Conservation (phyloP, 1,140 invertebrate genomes). For the Drosophila busckii region DNA sequence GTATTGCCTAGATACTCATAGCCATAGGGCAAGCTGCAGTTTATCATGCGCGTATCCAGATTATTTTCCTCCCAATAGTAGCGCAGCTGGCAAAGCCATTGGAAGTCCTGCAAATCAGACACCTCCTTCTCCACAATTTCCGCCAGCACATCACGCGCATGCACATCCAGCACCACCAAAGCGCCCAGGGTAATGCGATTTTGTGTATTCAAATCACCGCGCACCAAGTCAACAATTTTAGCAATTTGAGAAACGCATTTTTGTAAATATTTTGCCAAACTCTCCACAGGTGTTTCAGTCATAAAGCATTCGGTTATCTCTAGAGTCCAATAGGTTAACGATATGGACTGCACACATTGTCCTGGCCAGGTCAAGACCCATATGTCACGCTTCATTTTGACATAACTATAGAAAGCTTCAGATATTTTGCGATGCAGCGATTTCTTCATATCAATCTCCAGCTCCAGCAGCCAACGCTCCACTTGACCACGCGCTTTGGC, state of each 20-base stretch:
- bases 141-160: slow-evolving; percentile 91
- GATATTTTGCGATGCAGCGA: slow-evolving; percentile 88
- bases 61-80: slow-evolving; percentile 95
- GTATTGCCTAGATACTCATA: slow-evolving; percentile 98
- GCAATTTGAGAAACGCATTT: slow-evolving; percentile 85
- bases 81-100: slow-evolving; percentile 93
- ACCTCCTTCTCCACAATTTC: slow-evolving; percentile 86
- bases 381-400: slow-evolving; percentile 82
- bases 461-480: slow-evolving; percentile 96
- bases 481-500: slow-evolving; percentile 94
- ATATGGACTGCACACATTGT: slow-evolving; percentile 91
- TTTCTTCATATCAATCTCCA: slow-evolving; percentile 94
- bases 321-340: slow-evolving; percentile 93
- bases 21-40: slow-evolving; percentile 92
- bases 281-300: slow-evolving; percentile 79
- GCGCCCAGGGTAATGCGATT: slow-evolving; percentile 94
- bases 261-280: slow-evolving; percentile 81
- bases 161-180: slow-evolving; percentile 94
- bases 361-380: slow-evolving; percentile 95
- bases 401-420: slow-evolving; percentile 85
- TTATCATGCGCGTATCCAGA: slow-evolving; percentile 93
- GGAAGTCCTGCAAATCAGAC: slow-evolving; percentile 88
- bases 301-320: slow-evolving; percentile 87
- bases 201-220: slow-evolving; percentile 91
- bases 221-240: slow-evolving; percentile 91